Conservation (phyloP, 53 echinoderm and acorn worm species). For the Crossaster papposus region DNA sequence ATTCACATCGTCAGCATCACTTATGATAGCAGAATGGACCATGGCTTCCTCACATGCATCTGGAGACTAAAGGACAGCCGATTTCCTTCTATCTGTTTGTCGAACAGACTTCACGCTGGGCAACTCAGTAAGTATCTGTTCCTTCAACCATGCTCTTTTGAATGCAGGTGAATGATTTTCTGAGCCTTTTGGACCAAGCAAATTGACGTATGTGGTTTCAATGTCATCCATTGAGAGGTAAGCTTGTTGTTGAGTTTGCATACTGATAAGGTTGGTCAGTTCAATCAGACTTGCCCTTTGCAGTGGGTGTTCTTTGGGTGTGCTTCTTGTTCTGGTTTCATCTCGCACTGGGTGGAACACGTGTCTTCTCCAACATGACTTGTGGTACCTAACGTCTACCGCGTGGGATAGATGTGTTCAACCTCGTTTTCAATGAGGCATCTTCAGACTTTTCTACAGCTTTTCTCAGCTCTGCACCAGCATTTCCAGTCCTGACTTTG, state of each 20-base stretch:
- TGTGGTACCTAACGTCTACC: conserved; percentile 62
- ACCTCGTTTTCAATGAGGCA: conserved; percentile 12
- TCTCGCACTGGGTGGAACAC: conserved; percentile 58
- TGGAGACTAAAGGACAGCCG: conserved; percentile 50
- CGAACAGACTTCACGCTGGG: conserved; percentile 39
- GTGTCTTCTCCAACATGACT: conserved; percentile 63
- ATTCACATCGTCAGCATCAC: conserved; percentile 28
- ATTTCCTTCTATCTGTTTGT: conserved; percentile 38
- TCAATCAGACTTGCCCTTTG: conserved; percentile 41
- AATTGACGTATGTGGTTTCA: conserved; percentile 59
- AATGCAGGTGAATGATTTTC: conserved; percentile 55
- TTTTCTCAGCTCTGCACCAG: conserved; percentile 19
- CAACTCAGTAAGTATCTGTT: conserved; percentile 50
- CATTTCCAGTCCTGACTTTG: conserved; percentile 23
- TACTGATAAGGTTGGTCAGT: conserved; percentile 50
- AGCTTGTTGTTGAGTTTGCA: conserved; percentile 48
- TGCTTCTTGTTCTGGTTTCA: conserved; percentile 15
- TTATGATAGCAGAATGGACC: conserved; percentile 50
- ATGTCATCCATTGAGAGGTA: conserved; percentile 61
- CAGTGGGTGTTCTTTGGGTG: conserved; percentile 19
- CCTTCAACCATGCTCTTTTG: conserved; percentile 12
- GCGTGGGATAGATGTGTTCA: conserved; percentile 52
- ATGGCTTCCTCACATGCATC: conserved; percentile 51
- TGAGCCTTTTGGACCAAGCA: conserved; percentile 44
- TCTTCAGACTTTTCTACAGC: conserved; percentile 41